Conservation (phyloP, 53 echinoderm and acorn worm genomes). For the Crossaster papposus region DNA sequence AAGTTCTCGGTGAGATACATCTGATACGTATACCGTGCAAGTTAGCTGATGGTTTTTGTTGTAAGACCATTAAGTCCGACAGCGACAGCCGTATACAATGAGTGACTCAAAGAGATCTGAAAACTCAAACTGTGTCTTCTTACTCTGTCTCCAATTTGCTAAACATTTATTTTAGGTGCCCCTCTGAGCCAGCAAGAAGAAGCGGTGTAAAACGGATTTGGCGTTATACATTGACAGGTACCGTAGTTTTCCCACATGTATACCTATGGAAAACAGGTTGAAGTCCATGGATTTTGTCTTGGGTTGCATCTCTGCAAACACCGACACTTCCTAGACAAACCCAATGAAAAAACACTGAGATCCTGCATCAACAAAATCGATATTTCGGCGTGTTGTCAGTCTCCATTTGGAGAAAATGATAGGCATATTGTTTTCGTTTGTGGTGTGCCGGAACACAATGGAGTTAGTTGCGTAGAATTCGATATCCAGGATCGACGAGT, state of each 20-base stretch:
- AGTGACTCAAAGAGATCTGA: too few relatives aligned
- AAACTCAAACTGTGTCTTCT: too few relatives aligned
- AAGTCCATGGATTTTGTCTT: not conserved
- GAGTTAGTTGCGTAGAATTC: conserved; percentile 35
- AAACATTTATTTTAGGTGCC: not conserved
- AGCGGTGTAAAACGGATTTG: not conserved
- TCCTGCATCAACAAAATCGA: conserved; percentile 25
- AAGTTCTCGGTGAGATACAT: too few relatives aligned
- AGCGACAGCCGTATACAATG: too few relatives aligned
- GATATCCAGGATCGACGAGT: conserved; percentile 23
- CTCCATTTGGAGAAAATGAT: conserved; percentile 13
- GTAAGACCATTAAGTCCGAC: too few relatives aligned
- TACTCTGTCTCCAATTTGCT: too few relatives aligned
- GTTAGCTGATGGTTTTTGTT: too few relatives aligned
- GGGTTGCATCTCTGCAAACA: not conserved
- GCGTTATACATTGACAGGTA: not conserved
- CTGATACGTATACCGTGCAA: too few relatives aligned
- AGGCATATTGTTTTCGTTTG: conserved; percentile 6
- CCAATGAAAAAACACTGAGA: not conserved
- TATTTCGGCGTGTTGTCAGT: conserved; percentile 39
- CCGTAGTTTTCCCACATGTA: not conserved
- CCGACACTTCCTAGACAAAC: conserved; percentile 19
- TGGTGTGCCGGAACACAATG: conserved; percentile 17
- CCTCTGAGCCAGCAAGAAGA: not conserved
- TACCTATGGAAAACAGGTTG: not conserved